Evolutionary conservation across 2,113 vertebrate species (phyloP), one percentile per base, ranked within the genome.

Genomic region (Peromyscus maniculatus): DNA sequence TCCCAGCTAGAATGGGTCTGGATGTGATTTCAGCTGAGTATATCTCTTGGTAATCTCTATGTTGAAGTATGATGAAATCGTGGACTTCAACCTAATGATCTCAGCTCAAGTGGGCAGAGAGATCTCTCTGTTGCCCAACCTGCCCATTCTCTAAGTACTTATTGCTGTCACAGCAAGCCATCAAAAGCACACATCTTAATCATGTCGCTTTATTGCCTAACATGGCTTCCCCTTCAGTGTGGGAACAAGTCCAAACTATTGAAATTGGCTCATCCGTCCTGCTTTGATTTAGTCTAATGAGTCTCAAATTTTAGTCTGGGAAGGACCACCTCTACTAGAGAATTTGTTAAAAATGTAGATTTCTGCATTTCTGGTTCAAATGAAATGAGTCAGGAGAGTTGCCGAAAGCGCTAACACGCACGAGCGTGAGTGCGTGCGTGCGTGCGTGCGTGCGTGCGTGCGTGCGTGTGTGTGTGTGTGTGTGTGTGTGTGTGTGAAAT

Each of bases 51-150:
- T 94, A 96, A 83, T 96, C n/a, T 66, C 6, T 83, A 12, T 93
- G 93, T 87, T 92, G 91, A 92, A 96, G 89, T 91, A 64, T 95
- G 62, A 83, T 79, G 74, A 93, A 87, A 94, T 95, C 46, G 64
- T 96, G 49, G 57, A 94, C 91, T 96, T 96, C 43, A 80, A 49
- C 72, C 46, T 93, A 87, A 91, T 96, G 79, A 90, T 90, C 79
- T 55, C 57, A 94, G 89, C 82, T 96, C 75, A 97, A 94, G 89
- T 55, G 33, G 64, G 69, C 88, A 72, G 43, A 87, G 59, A 83
- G 36, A 36, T 49, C n/a, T 93, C 28, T 87, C 83, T 89, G 69
- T 95, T 95, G 89, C 89, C 72, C 86, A 97, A 91, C 13, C 78
- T 92, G 49, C 59, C 62, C n/a, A 24, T 83, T 96, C 57, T 94